phyloP scores from a whole-genome alignment of 1,140 invertebrate genomes.

The Polypedilum vanderplanki region DNA sequence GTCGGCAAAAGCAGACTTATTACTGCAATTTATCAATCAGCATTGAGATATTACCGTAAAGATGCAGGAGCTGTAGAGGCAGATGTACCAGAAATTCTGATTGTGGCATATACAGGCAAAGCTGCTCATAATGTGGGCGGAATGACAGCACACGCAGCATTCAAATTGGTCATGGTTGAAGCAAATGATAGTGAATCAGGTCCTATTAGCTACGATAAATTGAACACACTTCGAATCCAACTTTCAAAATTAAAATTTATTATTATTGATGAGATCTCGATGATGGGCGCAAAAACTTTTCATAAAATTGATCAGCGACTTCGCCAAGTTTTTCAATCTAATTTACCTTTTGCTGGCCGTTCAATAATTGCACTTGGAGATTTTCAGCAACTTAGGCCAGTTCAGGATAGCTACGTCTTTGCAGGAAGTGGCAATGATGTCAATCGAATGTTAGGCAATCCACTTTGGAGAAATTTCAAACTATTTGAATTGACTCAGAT shows the following conservation, averaged over 20 bases:
- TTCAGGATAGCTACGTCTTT: slow-evolving; percentile 31
- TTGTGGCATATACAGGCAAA: slow-evolving; percentile 39
- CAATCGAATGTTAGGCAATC: neutral
- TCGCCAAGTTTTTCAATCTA: slow-evolving; percentile 36
- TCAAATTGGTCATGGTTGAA: slow-evolving; percentile 34
- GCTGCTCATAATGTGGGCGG: slow-evolving; percentile 38
- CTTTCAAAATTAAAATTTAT: slow-evolving; percentile 35
- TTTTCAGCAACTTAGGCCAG: slow-evolving; percentile 32
- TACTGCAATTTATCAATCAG: slow-evolving; percentile 32
- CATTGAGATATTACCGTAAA: too few species aligned
- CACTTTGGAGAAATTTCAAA: slow-evolving; percentile 31
- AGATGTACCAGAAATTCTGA: slow-evolving; percentile 19
- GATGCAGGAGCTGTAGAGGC: too few species aligned
- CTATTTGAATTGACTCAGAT: slow-evolving; percentile 33
- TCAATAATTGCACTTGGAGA: slow-evolving; percentile 33
- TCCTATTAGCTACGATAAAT: slow-evolving; percentile 23
- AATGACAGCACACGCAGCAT: slow-evolving; percentile 38
- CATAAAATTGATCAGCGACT: slow-evolving; percentile 35
- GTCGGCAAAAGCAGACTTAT: slow-evolving; percentile 35
- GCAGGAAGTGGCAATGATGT: neutral
- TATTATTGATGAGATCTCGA: slow-evolving; percentile 43
- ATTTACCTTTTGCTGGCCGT: slow-evolving; percentile 34
- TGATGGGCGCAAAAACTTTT: slow-evolving; percentile 36
- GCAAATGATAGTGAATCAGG: slow-evolving; percentile 30
- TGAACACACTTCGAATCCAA: slow-evolving; percentile 32